phyloP scores from a whole-genome alignment of 2,797 vertebrate species.

The Cryptoblepharus egeriae region DNA sequence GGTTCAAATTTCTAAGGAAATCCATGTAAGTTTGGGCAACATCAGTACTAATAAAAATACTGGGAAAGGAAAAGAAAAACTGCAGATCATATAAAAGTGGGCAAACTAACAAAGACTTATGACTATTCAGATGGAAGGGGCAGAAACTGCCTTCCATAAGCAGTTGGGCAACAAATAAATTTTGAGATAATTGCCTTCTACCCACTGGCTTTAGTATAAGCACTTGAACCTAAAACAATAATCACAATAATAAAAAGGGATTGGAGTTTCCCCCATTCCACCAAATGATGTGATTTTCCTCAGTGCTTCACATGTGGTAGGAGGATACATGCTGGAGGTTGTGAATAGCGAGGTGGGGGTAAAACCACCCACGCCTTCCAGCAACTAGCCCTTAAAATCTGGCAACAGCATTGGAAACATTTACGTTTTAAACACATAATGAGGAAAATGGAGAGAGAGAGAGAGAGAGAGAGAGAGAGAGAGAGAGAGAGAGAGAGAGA shows the following conservation, averaged over 20 bases:
- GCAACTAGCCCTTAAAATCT: slow-evolving; percentile 66
- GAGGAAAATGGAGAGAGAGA: slow-evolving; percentile 58
- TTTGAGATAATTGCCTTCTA: slow-evolving; percentile 15
- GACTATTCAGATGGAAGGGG: neutral
- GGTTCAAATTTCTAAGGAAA: too few species aligned
- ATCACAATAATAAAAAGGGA: slow-evolving; percentile 41
- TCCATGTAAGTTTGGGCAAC: too few species aligned
- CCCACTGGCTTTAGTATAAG: slow-evolving; percentile 42
- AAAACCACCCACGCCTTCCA: slow-evolving; percentile 61
- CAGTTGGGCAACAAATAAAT: slow-evolving; percentile 33
- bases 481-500: slow-evolving; percentile 41
- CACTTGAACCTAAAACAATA: slow-evolving; percentile 44
- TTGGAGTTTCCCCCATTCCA: slow-evolving; percentile 12
- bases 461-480: slow-evolving; percentile 57
- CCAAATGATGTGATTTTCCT: slow-evolving; percentile 14
- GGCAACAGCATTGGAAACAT: slow-evolving; percentile 68
- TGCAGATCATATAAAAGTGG: neutral
- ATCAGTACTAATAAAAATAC: neutral
- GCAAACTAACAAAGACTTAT: neutral
- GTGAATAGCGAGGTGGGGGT: slow-evolving; percentile 41
- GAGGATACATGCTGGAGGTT: slow-evolving; percentile 52
- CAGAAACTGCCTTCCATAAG: neutral
- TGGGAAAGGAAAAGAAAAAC: neutral
- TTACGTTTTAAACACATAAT: slow-evolving; percentile 64
- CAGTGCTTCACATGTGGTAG: slow-evolving; percentile 35